Conservation (phyloP, 2,888 invertebrate species). For the Branchellion lobata region DNA sequence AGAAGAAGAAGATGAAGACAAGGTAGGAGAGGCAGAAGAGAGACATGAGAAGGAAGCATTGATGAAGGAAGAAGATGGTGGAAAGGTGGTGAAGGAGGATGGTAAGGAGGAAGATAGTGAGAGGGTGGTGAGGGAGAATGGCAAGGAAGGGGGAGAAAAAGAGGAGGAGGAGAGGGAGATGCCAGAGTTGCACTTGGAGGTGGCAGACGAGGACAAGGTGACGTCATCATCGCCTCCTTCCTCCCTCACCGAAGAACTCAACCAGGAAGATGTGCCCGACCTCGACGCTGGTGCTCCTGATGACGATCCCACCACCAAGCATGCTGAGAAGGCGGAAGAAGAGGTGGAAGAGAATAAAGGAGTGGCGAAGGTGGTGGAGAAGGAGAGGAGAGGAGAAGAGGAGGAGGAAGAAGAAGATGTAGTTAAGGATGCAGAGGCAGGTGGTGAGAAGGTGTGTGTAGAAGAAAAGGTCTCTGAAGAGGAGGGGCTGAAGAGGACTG, state of each 20-base stretch:
- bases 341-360: conserved; percentile 13
- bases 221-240: conserved; percentile 40
- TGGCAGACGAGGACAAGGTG: conserved; percentile 45
- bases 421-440: neutral
- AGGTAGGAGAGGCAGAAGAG: neutral
- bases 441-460: neutral
- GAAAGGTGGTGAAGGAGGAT: neutral
- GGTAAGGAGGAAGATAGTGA: conserved; percentile 15
- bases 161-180: conserved; percentile 2
- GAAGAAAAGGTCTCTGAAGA: conserved; percentile 2
- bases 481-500: neutral
- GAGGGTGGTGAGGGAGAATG: neutral
- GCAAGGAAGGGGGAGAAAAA: neutral
- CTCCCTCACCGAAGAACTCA: conserved; percentile 50
- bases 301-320: neutral
- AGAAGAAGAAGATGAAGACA: neutral
- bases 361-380: conserved; percentile 46
- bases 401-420: neutral
- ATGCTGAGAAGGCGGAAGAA: conserved; percentile 8
- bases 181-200: conserved; percentile 14
- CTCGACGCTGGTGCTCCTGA: conserved; percentile 48
- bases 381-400: neutral
- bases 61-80: neutral
- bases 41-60: neutral
- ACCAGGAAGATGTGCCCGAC: conserved; percentile 36